Evolutionary conservation across 2,797 vertebrate genomes (phyloP).

Genomic region (Melanotaenia boesemani): DNA sequence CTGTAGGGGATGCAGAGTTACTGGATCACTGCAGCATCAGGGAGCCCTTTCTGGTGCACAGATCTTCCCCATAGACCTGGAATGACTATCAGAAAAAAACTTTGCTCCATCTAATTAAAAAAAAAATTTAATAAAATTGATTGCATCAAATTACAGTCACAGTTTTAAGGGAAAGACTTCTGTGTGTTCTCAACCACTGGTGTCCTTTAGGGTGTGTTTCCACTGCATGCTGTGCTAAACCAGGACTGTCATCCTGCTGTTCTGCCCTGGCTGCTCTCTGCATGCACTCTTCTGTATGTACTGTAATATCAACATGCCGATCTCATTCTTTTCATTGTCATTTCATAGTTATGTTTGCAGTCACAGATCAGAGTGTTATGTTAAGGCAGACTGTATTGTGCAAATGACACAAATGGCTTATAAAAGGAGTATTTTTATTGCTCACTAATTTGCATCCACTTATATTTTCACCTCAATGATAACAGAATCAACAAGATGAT

Average conservation of each 20-base stretch:
- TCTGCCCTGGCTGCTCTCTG: constrained; percentile 39
- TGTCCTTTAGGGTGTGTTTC: constrained; percentile 49
- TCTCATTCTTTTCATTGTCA: constrained; percentile 29
- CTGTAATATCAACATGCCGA: constrained; percentile 17
- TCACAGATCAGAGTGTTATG: constrained; percentile 10
- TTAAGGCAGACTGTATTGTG: constrained; percentile 8
- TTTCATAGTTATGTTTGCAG: constrained; percentile 6
- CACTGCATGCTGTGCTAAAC: constrained; percentile 37
- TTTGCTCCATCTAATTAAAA: background rate
- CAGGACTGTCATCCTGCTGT: constrained; percentile 26
- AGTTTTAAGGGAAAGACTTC: constrained; percentile 34
- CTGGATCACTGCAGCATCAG: constrained; percentile 63
- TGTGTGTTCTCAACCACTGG: constrained; percentile 32
- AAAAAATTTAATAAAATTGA: background rate
- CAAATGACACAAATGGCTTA: constrained; percentile 2
- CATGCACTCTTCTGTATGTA: constrained; percentile 50
- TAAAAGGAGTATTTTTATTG: constrained; percentile 19
- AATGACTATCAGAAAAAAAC: constrained; percentile 12
- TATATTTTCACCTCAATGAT: constrained; percentile 3
- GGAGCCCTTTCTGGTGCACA: constrained; percentile 38
- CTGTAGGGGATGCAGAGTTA: background rate
- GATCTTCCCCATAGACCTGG: constrained; percentile 23
- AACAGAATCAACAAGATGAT: constrained; percentile 10
- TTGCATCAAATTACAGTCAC: background rate
- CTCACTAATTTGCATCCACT: constrained; percentile 27